Evolutionary conservation across 2,797 vertebrate genomes (phyloP).

Genomic region (Parambassis ranga): DNA sequence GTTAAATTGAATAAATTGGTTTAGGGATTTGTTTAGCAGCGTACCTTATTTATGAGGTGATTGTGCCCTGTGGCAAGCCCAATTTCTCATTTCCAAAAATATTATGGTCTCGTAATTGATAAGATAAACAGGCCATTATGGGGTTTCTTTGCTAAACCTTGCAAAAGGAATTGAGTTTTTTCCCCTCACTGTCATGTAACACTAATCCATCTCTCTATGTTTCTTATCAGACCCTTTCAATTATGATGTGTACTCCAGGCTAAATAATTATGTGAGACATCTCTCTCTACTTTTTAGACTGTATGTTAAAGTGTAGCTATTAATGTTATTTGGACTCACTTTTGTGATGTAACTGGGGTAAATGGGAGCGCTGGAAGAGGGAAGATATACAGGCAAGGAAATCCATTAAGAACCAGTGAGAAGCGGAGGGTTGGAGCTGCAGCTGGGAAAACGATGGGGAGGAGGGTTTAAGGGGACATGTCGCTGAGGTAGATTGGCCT

Average conservation of each 20-base stretch:
- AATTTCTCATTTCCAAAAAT: slow-evolving; percentile 74
- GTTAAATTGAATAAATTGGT: slow-evolving; percentile 74
- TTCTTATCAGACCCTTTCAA: slow-evolving; percentile 71
- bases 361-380: slow-evolving; percentile 39
- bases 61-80: slow-evolving; percentile 67
- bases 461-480: slow-evolving; percentile 23
- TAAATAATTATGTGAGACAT: slow-evolving; percentile 64
- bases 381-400: slow-evolving; percentile 45
- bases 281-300: slow-evolving; percentile 38
- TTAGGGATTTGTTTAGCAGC: slow-evolving; percentile 58
- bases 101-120: slow-evolving; percentile 77
- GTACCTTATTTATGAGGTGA: slow-evolving; percentile 68
- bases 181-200: slow-evolving; percentile 38
- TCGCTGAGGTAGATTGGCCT: slow-evolving; percentile 64
- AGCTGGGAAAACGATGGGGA: slow-evolving; percentile 33
- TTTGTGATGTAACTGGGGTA: slow-evolving; percentile 43
- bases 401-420: slow-evolving; percentile 63
- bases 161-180: slow-evolving; percentile 35
- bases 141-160: slow-evolving; percentile 52
- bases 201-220: slow-evolving; percentile 58
- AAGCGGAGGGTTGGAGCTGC: slow-evolving; percentile 30
- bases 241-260: slow-evolving; percentile 68
- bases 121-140: slow-evolving; percentile 72
- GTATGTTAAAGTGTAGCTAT: slow-evolving; percentile 64
- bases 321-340: slow-evolving; percentile 64